Evolutionary conservation across 2,888 invertebrate species (phyloP).

Genomic region (Lithophane leautieri): DNA sequence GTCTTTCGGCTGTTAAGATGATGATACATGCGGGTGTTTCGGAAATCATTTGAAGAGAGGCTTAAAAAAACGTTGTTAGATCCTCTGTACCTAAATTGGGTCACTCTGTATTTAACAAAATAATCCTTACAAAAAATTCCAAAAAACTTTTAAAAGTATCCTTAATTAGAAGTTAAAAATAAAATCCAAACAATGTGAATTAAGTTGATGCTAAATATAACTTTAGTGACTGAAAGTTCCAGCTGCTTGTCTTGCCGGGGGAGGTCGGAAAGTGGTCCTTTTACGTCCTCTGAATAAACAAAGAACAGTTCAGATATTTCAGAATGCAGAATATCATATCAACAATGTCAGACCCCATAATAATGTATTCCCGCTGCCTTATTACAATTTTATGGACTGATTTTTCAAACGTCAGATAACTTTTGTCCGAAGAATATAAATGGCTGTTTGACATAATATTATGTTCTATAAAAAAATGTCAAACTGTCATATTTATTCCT

Average conservation of each 20-base stretch:
- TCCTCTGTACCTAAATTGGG: background rate
- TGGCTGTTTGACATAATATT: background rate
- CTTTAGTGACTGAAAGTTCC: conserved; percentile 10
- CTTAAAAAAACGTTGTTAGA: background rate
- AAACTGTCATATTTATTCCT: background rate
- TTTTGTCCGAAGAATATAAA: background rate
- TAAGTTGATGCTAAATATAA: conserved; percentile 19
- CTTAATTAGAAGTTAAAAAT: conserved; percentile 22
- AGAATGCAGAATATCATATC: background rate
- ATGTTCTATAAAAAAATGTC: background rate
- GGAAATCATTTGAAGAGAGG: background rate
- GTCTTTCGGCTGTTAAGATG: no score
- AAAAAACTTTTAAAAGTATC: background rate
- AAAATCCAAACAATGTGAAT: conserved; percentile 10
- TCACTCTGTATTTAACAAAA: background rate
- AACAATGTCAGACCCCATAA: background rate
- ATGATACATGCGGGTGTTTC: background rate
- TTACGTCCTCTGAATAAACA: background rate
- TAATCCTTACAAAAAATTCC: background rate
- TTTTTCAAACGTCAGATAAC: background rate
- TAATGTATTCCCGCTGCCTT: no score
- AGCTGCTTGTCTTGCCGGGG: background rate
- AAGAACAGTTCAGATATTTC: no score
- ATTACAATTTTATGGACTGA: no score
- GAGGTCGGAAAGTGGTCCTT: background rate